Evolutionary conservation across 2,113 vertebrate genomes (phyloP).

Genomic region (Charina bottae): DNA sequence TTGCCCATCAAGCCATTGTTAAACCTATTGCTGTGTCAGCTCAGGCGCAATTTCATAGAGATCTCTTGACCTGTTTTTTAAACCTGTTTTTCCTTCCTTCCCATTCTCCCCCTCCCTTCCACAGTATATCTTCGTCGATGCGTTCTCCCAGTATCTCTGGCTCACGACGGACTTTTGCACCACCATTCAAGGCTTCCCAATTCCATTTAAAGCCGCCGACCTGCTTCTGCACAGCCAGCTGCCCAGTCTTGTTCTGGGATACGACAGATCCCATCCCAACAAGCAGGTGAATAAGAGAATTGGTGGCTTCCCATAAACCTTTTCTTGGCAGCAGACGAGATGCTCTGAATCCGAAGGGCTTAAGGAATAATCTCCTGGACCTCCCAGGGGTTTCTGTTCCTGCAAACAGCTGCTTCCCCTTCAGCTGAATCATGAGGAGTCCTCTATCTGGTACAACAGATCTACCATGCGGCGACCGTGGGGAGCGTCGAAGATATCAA

Average conservation of each 20-base stretch:
- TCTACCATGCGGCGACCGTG: neutral
- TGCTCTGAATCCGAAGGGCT: neutral
- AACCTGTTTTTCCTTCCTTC: neutral
- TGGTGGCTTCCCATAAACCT: neutral
- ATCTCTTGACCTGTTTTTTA: neutral
- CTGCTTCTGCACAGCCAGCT: slow-evolving; percentile 87
- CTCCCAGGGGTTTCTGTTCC: neutral
- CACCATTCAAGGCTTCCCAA: slow-evolving; percentile 84
- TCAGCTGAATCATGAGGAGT: neutral
- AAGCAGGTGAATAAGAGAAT: slow-evolving; percentile 83
- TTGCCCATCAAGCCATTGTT: neutral
- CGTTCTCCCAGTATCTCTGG: slow-evolving; percentile 89
- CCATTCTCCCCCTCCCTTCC: neutral
- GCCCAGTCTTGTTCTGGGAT: slow-evolving; percentile 87
- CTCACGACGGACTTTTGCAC: slow-evolving; percentile 93
- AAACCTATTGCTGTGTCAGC: neutral
- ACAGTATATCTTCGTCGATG: slow-evolving; percentile 94
- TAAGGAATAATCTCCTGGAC: neutral
- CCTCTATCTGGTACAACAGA: neutral
- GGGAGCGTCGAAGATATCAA: neutral
- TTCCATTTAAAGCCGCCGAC: slow-evolving; percentile 91
- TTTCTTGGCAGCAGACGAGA: neutral
- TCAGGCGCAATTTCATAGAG: neutral
- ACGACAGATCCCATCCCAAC: slow-evolving; percentile 90
- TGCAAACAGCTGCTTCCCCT: neutral